Conservation (phyloP, 2,797 vertebrate genomes). For the Melopsittacus undulatus region DNA sequence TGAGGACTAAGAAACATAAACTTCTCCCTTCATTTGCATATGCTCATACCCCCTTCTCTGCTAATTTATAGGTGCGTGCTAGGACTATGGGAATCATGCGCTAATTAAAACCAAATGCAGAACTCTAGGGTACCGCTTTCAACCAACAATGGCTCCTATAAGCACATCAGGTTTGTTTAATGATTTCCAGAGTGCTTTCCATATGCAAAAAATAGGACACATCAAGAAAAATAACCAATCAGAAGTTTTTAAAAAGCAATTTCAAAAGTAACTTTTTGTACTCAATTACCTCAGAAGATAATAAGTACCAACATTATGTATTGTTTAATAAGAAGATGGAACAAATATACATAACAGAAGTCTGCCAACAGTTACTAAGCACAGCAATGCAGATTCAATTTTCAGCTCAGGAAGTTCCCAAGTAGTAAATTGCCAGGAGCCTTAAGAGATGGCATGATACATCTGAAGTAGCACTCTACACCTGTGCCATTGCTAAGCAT, state of each 20-base stretch:
- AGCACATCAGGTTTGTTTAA: background rate
- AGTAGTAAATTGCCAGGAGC: background rate
- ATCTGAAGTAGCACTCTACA: background rate
- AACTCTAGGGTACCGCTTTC: background rate
- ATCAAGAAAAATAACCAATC: background rate
- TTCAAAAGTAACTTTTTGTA: background rate
- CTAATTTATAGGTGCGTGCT: background rate
- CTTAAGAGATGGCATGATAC: background rate
- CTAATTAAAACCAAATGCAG: background rate
- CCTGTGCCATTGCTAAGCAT: background rate
- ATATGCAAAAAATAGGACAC: background rate
- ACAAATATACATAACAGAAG: background rate
- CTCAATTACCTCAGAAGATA: background rate
- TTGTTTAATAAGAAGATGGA: background rate
- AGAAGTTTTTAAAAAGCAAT: background rate
- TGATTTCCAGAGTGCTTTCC: background rate
- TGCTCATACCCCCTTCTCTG: background rate
- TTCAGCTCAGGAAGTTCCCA: background rate
- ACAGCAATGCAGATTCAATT: background rate
- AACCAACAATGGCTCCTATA: background rate
- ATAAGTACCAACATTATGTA: background rate
- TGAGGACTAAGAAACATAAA: background rate
- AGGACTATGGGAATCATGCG: background rate
- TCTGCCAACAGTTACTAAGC: background rate
- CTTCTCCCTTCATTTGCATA: background rate